Conservation (phyloP, 2,888 invertebrate genomes). For the Pristionchus fissidentatus region DNA sequence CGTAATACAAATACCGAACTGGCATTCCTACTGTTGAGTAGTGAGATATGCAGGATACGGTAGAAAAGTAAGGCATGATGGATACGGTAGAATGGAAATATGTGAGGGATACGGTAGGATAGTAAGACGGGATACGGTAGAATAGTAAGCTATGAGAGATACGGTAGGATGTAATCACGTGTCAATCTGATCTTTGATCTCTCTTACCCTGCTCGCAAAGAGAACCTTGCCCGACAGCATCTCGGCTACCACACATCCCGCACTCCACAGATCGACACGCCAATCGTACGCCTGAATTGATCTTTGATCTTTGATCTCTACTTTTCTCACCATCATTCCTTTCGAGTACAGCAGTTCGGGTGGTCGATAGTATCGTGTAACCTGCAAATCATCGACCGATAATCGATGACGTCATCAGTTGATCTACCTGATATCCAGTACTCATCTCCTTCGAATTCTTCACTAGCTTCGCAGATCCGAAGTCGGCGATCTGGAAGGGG, state of each 20-base stretch:
- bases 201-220: constrained; percentile 31
- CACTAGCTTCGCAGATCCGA: constrained; percentile 28
- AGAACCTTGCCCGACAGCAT: constrained; percentile 28
- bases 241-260: constrained; percentile 27
- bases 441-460: constrained; percentile 9
- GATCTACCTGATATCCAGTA: constrained; percentile 30
- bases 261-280: constrained; percentile 42
- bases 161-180: not conserved
- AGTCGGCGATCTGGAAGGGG: constrained; percentile 15
- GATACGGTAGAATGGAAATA: not conserved
- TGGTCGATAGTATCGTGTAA: constrained; percentile 29
- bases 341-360: constrained; percentile 29
- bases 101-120: too few species aligned
- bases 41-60: too few species aligned
- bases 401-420: not conserved
- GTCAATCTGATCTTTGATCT: constrained; percentile 19
- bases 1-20: too few species aligned
- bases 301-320: not conserved
- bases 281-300: constrained; percentile 24
- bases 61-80: not conserved
- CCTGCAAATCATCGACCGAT: not conserved
- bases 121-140: too few species aligned
- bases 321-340: constrained; percentile 21
- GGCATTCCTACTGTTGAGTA: too few species aligned
- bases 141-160: not conserved